Evolutionary conservation across 1,140 invertebrate genomes (phyloP), one percentile per base, ranked within the genome.

Genomic region (Aethina tumida): DNA sequence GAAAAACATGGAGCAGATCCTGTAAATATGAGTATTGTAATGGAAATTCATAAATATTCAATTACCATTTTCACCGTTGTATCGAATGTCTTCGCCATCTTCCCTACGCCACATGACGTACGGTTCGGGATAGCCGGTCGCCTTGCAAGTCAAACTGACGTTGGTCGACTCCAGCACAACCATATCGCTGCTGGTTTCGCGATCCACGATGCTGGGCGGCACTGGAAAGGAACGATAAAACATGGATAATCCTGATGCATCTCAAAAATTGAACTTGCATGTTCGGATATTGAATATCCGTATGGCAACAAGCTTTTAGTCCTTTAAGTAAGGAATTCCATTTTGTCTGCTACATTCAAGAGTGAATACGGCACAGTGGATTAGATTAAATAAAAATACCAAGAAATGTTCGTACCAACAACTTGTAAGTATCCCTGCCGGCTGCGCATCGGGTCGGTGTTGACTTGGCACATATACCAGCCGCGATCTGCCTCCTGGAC

Each of bases 101-200:
- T 91, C 87, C 25, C 88, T 67, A 26, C 87, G 67, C 88, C 88
- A 93, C 77, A 89, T 88, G 43, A 91, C 79, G 54, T 88, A 90
- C 29, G 89, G 89, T 42, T 86, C 81, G 0, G 88, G 89, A 62
- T 89, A 87, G 32, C 89, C 88, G 9, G 72, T 73, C n/a, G 88
- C 87, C 57, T 84, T 84, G 60, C 90, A 95, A 26, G 76, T 77
- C 60, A 94, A 68, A 9, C 83, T 86, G 13, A 91, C 83, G 59
- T 93, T 91, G 7, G 80, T 77, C 2, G 82, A 81, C 67, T 95
- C 90, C 12, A 88, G 69, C 2, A 91, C 87, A 14, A 92, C 84
- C 70, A 93, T 81, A 56, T 94, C 88, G 7, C 81, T 79, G 53
- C 84, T 87, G 13, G 86, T 85, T 64, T 89, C 82, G 47, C 81